Evolutionary conservation across 1,140 invertebrate genomes (phyloP).

Genomic region (Drosophila subobscura): DNA sequence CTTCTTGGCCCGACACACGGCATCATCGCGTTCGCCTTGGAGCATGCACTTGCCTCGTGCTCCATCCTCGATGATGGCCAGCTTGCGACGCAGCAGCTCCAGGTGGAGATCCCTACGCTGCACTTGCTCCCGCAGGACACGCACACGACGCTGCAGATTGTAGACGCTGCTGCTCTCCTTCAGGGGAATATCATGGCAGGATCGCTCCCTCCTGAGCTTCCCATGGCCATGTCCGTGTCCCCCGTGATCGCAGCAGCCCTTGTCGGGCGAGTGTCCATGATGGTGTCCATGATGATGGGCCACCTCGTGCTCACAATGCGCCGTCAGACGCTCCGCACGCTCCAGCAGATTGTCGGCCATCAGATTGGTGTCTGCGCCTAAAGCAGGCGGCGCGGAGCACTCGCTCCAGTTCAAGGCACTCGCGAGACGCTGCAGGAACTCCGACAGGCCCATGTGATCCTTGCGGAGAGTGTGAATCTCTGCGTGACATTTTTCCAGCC

Average conservation of each 20-base stretch:
- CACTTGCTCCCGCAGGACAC: conserved; percentile 93
- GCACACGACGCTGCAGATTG: conserved; percentile 91
- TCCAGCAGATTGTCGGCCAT: conserved; percentile 91
- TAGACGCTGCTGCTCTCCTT: conserved; percentile 91
- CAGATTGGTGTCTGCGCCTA: conserved; percentile 90
- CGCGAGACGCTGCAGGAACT: conserved; percentile 87
- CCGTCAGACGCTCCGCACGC: conserved; percentile 89
- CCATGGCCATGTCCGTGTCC: conserved; percentile 46
- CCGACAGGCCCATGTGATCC: conserved; percentile 77
- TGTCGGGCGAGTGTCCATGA: conserved; percentile 61
- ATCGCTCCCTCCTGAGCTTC: conserved; percentile 88
- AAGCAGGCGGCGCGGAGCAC: conserved; percentile 83
- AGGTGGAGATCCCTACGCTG: conserved; percentile 95
- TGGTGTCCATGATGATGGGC: conserved; percentile 37
- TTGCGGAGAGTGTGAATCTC: conserved; percentile 86
- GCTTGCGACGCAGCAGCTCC: conserved; percentile 93
- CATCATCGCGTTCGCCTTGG: conserved; percentile 90
- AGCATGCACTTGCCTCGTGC: conserved; percentile 87
- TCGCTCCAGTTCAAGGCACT: conserved; percentile 84
- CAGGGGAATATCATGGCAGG: conserved; percentile 88
- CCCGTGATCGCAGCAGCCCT: conserved; percentile 58
- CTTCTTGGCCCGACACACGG: conserved; percentile 89
- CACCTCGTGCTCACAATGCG: conserved; percentile 86
- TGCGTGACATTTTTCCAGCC: conserved; percentile 89
- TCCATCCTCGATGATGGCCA: conserved; percentile 91